phyloP scores from a whole-genome alignment of 2,113 vertebrate genomes.

The Labrus mixtus region DNA sequence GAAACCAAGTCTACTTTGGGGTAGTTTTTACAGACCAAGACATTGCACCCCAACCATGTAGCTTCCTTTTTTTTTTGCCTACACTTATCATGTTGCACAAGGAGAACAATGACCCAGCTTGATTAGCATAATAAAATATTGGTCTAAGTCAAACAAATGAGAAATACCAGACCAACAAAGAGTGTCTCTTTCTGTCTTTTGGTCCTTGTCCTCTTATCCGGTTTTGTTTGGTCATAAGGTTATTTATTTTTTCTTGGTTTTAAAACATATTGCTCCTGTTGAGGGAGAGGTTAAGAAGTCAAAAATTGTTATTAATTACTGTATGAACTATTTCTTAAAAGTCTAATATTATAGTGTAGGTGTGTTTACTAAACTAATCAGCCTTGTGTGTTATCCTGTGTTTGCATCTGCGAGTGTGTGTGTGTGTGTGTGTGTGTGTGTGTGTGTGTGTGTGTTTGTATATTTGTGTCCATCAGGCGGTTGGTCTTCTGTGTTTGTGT shows the following conservation, averaged over 20 bases:
- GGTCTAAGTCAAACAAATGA: too few relatives aligned
- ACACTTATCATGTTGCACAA: too few relatives aligned
- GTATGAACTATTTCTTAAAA: background rate
- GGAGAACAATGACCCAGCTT: too few relatives aligned
- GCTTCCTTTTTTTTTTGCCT: too few relatives aligned
- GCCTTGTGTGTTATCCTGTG: background rate
- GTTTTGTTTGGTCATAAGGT: too few relatives aligned
- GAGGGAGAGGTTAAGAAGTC: background rate
- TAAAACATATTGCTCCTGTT: background rate
- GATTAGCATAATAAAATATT: too few relatives aligned
- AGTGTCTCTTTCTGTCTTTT: too few relatives aligned
- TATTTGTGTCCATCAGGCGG: slow-evolving; percentile 47
- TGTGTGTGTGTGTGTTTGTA: slow-evolving; percentile 19
- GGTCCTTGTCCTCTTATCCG: too few relatives aligned
- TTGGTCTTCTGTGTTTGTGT: slow-evolving; percentile 61
- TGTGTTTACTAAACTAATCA: background rate
- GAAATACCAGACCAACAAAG: too few relatives aligned
- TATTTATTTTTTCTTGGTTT: background rate
- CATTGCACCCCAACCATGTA: too few relatives aligned
- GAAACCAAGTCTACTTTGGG: too few relatives aligned
- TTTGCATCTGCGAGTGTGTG: slow-evolving; percentile 9
- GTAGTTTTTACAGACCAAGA: too few relatives aligned
- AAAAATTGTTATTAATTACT: background rate
- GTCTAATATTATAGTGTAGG: background rate
- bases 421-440: slow-evolving; percentile 18